phyloP scores from a whole-genome alignment of 2,797 vertebrate species.

The Myotis planiceps region DNA sequence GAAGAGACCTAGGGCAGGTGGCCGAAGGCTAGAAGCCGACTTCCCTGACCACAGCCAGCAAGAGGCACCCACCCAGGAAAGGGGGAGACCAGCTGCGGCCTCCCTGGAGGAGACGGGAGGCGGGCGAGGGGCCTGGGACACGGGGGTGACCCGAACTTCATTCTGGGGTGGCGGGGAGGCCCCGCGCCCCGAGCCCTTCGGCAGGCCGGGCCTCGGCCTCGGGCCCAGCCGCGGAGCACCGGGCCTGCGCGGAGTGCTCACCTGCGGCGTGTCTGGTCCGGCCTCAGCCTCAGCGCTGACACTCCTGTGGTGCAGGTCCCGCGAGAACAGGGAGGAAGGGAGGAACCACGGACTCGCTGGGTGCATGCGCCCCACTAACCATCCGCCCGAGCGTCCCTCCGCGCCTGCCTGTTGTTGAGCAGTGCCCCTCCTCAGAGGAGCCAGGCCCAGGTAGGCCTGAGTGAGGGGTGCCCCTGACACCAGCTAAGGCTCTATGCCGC shows the following conservation, averaged over 20 bases:
- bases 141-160: neutral
- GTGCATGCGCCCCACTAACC: neutral
- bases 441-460: neutral
- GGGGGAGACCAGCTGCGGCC: neutral
- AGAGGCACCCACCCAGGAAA: neutral
- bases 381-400: neutral
- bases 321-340: conserved; percentile 37
- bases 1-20: neutral
- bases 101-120: neutral
- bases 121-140: neutral
- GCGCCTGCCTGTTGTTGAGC: neutral
- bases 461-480: neutral
- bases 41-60: neutral
- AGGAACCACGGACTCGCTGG: neutral
- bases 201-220: neutral
- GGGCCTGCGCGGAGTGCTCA: neutral
- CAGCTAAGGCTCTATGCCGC: neutral
- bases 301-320: neutral
- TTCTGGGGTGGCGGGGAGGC: neutral
- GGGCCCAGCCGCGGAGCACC: neutral
- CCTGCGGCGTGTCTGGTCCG: neutral
- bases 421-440: neutral
- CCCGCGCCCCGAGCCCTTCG: no score
- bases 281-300: neutral
- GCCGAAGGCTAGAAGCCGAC: neutral